Base-by-base conservation (phyloP, 2,113 vertebrate genomes). In the Ageneiosus marmoratus region DNA sequence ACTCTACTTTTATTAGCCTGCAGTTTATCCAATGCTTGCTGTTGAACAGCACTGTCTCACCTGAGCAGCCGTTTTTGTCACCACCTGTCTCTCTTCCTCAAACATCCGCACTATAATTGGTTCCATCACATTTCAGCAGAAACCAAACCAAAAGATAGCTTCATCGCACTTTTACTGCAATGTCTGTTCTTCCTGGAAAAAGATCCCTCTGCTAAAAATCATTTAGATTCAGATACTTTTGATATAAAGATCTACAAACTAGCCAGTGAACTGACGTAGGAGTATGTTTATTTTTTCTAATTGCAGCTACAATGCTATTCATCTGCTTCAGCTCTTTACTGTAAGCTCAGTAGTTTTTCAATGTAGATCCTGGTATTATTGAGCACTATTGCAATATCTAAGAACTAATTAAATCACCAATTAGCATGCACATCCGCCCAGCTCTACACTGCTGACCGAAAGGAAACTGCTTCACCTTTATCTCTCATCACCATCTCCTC, bases 401-500 rank as follows among this genome's bases (percentile, higher is more conserved):
- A 90, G 86, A 86, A n/a, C 88, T 89, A 94, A 94, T 92, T 89
- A 93, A 92, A 91, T 93, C 89, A 87, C 86, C 90, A 91, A 93
- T 94, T 93, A 93, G 87, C 89, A 91, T 89, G 88, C 89, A 48
- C 82, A 76, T 90, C 88, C 85, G 86, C 88, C 85, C 86, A 89
- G 89, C 88, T 85, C 86, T 83, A 77, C 86, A 88, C 83, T 90
- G 89, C 91, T 90, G 90, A 93, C 84, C 77, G 86, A 82, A 74
- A 84, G 63, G 88, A 87, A 76, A 91, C 84, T 46, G 16, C n/a
- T 82, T 86, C 80, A 67, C 76, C 79, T 87, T 85, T 87, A 85
- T 56, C 48, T n/a, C n/a, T n/a, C n/a, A n/a, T n/a, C n/a, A n/a
- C n/a, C n/a, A n/a, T n/a, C n/a, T 55, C 55, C 80, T 82, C 72